phyloP scores from a whole-genome alignment of 2,113 vertebrate species.

The Otocyon megalotis region DNA sequence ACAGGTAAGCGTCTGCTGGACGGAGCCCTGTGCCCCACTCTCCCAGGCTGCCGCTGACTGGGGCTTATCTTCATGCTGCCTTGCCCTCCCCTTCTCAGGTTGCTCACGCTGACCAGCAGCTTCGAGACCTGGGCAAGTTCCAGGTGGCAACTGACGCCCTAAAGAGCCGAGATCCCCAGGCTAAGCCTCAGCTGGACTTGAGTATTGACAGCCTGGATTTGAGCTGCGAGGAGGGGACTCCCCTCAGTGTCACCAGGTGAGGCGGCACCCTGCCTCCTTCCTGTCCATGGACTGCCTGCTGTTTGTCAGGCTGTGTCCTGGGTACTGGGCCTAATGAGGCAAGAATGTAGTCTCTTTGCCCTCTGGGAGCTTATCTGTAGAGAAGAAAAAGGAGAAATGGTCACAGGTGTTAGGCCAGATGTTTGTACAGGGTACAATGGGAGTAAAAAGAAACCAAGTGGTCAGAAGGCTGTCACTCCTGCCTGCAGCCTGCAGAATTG shows the following conservation, averaged over 20 bases:
- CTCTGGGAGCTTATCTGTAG: conserved; percentile 24
- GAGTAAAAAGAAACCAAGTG: not conserved
- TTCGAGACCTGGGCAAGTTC: conserved; percentile 87
- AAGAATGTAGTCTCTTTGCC: not conserved
- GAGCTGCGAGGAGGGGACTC: conserved; percentile 88
- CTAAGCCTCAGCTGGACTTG: conserved; percentile 79
- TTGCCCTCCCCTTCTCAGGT: conserved; percentile 84
- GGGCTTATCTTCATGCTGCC: not conserved
- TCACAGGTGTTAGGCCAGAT: not conserved
- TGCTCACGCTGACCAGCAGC: conserved; percentile 89
- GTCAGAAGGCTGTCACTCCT: not conserved
- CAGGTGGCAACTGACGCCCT: conserved; percentile 74
- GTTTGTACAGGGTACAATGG: not conserved
- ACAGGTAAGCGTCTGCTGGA: conserved; percentile 87
- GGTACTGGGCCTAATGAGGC: not conserved
- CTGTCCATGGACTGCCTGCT: not conserved
- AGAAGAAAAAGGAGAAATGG: not conserved
- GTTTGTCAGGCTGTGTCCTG: not conserved
- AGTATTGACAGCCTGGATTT: conserved; percentile 93
- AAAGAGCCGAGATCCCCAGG: conserved; percentile 79
- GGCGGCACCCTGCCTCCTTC: not conserved
- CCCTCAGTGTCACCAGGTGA: conserved; percentile 90
- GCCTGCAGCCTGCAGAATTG: not conserved
- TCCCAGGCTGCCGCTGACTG: not conserved
- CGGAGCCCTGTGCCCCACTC: not conserved